Conservation (phyloP, 2,113 vertebrate genomes). For the Cyprinus carpio region DNA sequence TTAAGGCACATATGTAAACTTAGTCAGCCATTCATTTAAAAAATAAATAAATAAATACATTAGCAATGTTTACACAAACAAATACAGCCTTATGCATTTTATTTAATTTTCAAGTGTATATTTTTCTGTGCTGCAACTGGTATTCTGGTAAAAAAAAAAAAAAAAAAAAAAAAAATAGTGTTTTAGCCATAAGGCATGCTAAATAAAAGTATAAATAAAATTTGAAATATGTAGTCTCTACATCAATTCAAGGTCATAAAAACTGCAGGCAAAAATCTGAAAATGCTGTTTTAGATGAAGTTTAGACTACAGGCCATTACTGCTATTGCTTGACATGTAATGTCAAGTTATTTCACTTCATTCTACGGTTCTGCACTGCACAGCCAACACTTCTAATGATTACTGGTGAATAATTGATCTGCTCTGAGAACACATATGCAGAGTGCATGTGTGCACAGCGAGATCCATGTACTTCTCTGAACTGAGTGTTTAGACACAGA, state of each 20-base stretch:
- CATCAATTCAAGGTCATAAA: neutral
- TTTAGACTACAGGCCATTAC: neutral
- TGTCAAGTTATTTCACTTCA: neutral
- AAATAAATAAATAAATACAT: neutral
- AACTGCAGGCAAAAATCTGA: neutral
- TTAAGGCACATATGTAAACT: neutral
- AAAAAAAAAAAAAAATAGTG: too few species aligned
- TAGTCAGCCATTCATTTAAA: neutral
- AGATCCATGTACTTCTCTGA: neutral
- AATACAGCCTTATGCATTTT: too few species aligned
- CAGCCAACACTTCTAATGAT: neutral
- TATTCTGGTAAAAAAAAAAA: neutral
- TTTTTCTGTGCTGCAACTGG: neutral
- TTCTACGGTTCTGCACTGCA: neutral
- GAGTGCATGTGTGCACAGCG: neutral
- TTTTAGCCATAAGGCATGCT: neutral
- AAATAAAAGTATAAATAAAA: neutral
- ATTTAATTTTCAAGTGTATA: neutral
- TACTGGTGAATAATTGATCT: neutral
- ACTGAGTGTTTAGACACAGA: neutral
- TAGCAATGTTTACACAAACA: too few species aligned
- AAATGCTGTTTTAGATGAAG: neutral
- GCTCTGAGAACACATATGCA: neutral
- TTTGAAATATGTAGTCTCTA: neutral
- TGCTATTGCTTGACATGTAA: neutral